Evolutionary conservation across 1,140 invertebrate species (phyloP).

Genomic region (Xylocopa sonorina): DNA sequence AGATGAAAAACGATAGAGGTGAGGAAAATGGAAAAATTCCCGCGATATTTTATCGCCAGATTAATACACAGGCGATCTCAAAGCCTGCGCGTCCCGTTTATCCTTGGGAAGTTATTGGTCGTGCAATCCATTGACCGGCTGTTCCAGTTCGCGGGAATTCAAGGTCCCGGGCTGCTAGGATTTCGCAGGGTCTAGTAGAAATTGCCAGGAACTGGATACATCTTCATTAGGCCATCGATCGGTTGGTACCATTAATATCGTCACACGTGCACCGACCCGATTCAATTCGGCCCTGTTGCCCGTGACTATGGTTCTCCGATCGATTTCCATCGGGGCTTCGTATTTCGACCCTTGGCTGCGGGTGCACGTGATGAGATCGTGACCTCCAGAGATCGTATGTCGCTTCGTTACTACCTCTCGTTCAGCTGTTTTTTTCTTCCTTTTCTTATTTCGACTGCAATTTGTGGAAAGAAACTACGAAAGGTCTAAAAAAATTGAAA

Average conservation of each 20-base stretch:
- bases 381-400: not conserved
- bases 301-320: slow-evolving; percentile 24
- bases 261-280: slow-evolving; percentile 31
- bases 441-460: too few species aligned
- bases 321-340: slow-evolving; percentile 27
- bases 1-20: not conserved
- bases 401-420: not conserved
- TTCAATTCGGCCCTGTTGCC: slow-evolving; percentile 34
- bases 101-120: slow-evolving; percentile 13
- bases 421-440: not conserved
- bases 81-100: slow-evolving; percentile 20
- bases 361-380: slow-evolving; percentile 1
- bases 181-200: slow-evolving; percentile 37
- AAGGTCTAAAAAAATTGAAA: too few species aligned
- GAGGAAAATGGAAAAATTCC: not conserved
- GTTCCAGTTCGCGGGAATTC: slow-evolving; percentile 15
- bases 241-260: slow-evolving; percentile 58
- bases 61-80: slow-evolving; percentile 37
- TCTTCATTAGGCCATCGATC: slow-evolving; percentile 64
- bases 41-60: slow-evolving; percentile 36
- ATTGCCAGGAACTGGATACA: slow-evolving; percentile 47
- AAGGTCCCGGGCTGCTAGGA: slow-evolving; percentile 24
- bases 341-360: not conserved
- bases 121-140: slow-evolving; percentile 35
- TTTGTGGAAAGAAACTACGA: too few species aligned